Evolutionary conservation across 2,888 invertebrate genomes (phyloP).

Genomic region (Hydriomena furcata): DNA sequence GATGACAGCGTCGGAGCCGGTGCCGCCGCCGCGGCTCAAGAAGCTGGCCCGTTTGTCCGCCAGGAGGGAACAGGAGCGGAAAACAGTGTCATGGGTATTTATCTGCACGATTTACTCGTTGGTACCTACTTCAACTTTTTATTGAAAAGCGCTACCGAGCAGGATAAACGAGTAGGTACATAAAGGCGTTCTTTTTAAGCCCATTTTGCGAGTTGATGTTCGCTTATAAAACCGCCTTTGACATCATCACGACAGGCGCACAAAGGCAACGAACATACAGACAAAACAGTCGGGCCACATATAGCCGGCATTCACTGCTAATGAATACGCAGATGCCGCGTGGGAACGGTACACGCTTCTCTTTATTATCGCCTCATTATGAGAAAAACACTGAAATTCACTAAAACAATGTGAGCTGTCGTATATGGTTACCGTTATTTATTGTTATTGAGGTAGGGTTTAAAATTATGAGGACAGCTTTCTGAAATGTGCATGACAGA

Average conservation of each 20-base stretch:
- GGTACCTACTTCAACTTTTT: too few species aligned
- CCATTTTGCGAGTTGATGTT: conserved; percentile 40
- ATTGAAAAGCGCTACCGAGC: too few species aligned
- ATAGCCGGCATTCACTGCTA: conserved; percentile 44
- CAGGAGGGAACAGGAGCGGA: conserved; percentile 58
- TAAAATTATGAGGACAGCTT: background rate
- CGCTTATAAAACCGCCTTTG: conserved; percentile 48
- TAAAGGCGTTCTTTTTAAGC: conserved; percentile 28
- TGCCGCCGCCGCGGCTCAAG: conserved; percentile 76
- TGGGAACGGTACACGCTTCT: conserved; percentile 64
- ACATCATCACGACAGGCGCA: conserved; percentile 54
- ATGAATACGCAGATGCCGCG: conserved; percentile 62
- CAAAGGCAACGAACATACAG: conserved; percentile 56
- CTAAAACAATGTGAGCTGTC: conserved; percentile 55
- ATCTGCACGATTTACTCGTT: conserved; percentile 18
- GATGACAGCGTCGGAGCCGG: conserved; percentile 51
- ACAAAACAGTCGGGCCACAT: conserved; percentile 57
- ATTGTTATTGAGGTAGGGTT: background rate
- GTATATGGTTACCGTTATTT: conserved; percentile 47
- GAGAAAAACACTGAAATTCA: conserved; percentile 57
- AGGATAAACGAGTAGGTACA: conserved; percentile 8
- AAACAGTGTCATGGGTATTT: conserved; percentile 73
- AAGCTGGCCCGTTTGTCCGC: conserved; percentile 70
- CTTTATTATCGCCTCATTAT: conserved; percentile 45
- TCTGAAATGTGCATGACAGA: background rate